Conservation (phyloP, 2,888 invertebrate genomes). For the Drosophila villosipedis region DNA sequence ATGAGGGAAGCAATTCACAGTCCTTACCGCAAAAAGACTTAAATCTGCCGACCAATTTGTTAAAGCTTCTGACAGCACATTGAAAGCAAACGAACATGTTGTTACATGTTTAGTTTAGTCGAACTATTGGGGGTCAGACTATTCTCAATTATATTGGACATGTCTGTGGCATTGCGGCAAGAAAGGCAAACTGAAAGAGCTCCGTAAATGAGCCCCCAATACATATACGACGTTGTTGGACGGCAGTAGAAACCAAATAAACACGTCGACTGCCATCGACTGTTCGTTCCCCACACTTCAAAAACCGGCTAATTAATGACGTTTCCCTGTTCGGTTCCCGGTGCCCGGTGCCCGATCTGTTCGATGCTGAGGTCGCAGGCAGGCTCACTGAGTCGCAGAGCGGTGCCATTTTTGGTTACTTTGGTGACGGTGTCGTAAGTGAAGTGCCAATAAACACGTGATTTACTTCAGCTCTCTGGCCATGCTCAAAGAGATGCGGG, state of each 20-base stretch:
- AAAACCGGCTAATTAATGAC: constrained; percentile 76
- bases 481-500: constrained; percentile 50
- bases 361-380: constrained; percentile 36
- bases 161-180: constrained; percentile 63
- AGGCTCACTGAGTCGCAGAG: constrained; percentile 44
- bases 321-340: constrained; percentile 55
- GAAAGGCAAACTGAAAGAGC: constrained; percentile 60
- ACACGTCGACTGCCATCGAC: constrained; percentile 72
- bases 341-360: constrained; percentile 24
- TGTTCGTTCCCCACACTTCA: constrained; percentile 75
- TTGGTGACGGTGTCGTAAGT: constrained; percentile 75
- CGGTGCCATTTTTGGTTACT: constrained; percentile 76
- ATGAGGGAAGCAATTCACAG: background rate
- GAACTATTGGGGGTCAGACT: constrained; percentile 4
- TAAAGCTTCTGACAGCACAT: background rate
- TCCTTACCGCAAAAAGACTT: background rate
- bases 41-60: constrained; percentile 13
- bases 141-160: constrained; percentile 23
- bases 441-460: constrained; percentile 84
- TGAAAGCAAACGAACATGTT: background rate
- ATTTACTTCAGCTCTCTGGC: constrained; percentile 78
- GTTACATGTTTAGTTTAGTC: background rate
- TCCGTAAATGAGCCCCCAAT: constrained; percentile 66
- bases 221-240: constrained; percentile 45
- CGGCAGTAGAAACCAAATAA: constrained; percentile 68